Percentiles rank a stretch among this genome's conserved stretches.
Evolutionary conservation across 2,888 invertebrate genomes (phyloP).

Genomic region (Drosophila acutilabella): DNA sequence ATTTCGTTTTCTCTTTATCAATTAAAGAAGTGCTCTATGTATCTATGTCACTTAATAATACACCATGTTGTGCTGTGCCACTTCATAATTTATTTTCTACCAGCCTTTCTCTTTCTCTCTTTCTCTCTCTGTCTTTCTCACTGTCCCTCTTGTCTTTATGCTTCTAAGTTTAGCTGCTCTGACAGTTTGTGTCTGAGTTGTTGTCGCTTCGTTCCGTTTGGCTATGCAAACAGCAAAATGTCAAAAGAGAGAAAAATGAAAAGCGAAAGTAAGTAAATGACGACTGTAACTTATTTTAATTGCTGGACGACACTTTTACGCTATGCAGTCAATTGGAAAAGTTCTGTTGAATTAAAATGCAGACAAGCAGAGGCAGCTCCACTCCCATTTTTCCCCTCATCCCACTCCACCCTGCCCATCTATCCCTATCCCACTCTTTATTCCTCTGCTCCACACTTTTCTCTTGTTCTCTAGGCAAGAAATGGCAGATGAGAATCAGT

Average conservation of each 20-base stretch:
- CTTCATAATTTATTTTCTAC: conserved; percentile 52
- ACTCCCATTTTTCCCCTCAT: neutral
- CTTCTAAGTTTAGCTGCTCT: conserved; percentile 32
- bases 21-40: conserved; percentile 28
- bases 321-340: conserved; percentile 70
- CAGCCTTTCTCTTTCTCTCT: neutral
- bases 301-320: conserved; percentile 70
- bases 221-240: conserved; percentile 52
- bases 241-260: conserved; percentile 19
- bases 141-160: neutral
- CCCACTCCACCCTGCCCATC: neutral
- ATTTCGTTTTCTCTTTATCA: conserved; percentile 2
- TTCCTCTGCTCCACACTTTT: neutral
- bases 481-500: conserved; percentile 27
- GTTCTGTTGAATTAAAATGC: conserved; percentile 65
- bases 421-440: neutral
- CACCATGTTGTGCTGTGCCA: conserved; percentile 39
- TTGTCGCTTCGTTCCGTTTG: conserved; percentile 31
- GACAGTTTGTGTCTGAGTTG: conserved; percentile 37
- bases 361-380: conserved; percentile 32
- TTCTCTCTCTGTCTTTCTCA: neutral
- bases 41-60: conserved; percentile 51
- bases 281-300: conserved; percentile 70
- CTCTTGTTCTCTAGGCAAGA: conserved; percentile 13
- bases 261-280: conserved; percentile 52